Evolutionary conservation across 1,140 invertebrate species (phyloP), one percentile per base, ranked within the genome.

Genomic region (Ptiloglossa arizonensis): DNA sequence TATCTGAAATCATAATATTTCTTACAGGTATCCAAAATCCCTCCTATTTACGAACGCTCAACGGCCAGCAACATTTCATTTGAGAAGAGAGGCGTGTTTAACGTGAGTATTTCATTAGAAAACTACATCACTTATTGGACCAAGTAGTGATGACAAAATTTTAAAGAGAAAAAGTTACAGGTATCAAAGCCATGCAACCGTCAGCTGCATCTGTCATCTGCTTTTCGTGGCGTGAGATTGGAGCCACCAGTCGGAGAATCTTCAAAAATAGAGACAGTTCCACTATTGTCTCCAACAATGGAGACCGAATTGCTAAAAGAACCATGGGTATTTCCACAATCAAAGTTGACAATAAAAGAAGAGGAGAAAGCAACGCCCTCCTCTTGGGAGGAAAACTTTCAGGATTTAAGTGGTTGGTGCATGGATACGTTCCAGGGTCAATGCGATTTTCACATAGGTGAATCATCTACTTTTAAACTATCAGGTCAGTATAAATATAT

Each of bases 1-100:
- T 41, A 13, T 41, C 41, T 41, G 11, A 41, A 41, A 41, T 41
- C 11, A 41, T 41, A 41, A 41, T 54, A 54, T 27, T 29, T 17
- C 24, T 84, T 90, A 8, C 67, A 92, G 91, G 90, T 70, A 82
- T 88, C 79, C 89, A 91, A 86, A 91, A 93, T 91, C 90, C 92
- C 92, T 93, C 91, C 91, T 80, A 86, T 90, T 73, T 82, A 82
- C 85, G 71, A 91, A 85, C 86, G 87, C 85, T 85, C 87, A 89
- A 92, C 89, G 89, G 87, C 91, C 86, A 93, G 88, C 92, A 93
- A 90, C 90, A 93, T 93, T 93, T 89, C 90, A 87, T 86, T 89
- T 89, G 90, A 91, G 83, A 83, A 89, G 89, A 87, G 85, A 88
- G 89, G 89, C 69, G 85, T 88, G 82, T 72, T 83, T 80, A 89